A percentile compares a stretch with the other conserved stretches of the same genome.
phyloP scores from a whole-genome alignment of 2,888 invertebrate genomes.

The Drosophila meridionalis region DNA sequence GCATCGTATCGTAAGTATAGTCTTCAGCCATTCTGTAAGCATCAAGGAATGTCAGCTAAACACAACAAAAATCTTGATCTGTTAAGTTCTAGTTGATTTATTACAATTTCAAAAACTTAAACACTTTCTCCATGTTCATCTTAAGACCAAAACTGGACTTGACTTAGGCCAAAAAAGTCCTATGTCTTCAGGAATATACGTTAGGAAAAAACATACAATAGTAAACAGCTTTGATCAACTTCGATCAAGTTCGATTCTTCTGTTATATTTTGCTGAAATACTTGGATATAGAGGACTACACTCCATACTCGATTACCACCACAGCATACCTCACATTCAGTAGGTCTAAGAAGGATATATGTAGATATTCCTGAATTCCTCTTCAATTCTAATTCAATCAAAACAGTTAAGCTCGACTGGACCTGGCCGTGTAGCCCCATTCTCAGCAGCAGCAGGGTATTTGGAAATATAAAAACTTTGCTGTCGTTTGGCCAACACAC shows the following conservation, averaged over 20 bases:
- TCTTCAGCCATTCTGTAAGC: too few relatives aligned
- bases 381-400: neutral
- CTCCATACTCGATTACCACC: too few relatives aligned
- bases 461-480: slow-evolving; percentile 42
- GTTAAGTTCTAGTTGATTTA: too few relatives aligned
- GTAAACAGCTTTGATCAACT: neutral
- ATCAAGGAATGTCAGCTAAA: too few relatives aligned
- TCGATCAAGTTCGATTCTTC: neutral
- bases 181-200: neutral
- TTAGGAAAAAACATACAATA: neutral
- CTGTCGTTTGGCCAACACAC: slow-evolving; percentile 25
- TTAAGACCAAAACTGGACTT: too few relatives aligned
- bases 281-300: too few relatives aligned
- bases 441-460: neutral
- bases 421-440: neutral
- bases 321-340: neutral
- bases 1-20: neutral
- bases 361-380: neutral
- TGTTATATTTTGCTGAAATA: too few relatives aligned
- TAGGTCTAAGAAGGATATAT: neutral
- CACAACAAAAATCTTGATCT: too few relatives aligned
- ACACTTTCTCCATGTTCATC: neutral
- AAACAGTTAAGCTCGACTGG: neutral
- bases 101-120: too few relatives aligned
- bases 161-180: too few relatives aligned